A percentile compares a stretch with the other conserved stretches of the same genome.
Evolutionary conservation across 2,113 vertebrate species (phyloP).

Genomic region (Blennius ocellaris): DNA sequence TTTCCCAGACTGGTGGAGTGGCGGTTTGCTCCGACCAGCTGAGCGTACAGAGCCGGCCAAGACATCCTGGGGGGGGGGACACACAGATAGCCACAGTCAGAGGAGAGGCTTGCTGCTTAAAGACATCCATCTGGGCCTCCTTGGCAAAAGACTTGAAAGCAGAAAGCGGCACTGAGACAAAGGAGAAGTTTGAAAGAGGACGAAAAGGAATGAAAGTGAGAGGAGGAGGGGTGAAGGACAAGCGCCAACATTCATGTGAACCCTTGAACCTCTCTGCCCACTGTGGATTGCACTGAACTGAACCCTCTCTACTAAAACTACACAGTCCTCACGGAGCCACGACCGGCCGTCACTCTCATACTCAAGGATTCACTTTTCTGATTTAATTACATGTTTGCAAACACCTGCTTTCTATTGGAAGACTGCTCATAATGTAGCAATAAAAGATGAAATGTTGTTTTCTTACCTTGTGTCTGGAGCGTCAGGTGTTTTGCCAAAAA

Average conservation of each 20-base stretch:
- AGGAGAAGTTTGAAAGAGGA: conserved; percentile 45
- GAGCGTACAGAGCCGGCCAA: conserved; percentile 85
- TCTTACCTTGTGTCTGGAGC: conserved; percentile 52
- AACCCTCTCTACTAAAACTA: conserved; percentile 52
- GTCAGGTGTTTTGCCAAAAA: conserved; percentile 39
- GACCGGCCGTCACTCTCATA: conserved; percentile 14
- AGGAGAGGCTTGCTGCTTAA: too few relatives aligned
- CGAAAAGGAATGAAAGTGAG: conserved; percentile 70
- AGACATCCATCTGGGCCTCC: not conserved
- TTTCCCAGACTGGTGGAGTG: conserved; percentile 93
- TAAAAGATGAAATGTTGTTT: not conserved
- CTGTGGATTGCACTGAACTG: conserved; percentile 42
- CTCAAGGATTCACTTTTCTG: not conserved
- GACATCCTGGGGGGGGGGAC: conserved; percentile 82
- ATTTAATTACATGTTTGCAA: not conserved
- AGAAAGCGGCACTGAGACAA: conserved; percentile 30
- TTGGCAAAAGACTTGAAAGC: conserved; percentile 46
- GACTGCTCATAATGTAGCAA: not conserved
- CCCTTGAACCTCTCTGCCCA: conserved; percentile 70
- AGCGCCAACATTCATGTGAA: conserved; percentile 71
- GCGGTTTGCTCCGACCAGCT: conserved; percentile 90
- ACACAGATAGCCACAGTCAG: not conserved
- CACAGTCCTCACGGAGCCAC: conserved; percentile 45
- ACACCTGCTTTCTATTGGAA: not conserved
- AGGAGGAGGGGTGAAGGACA: conserved; percentile 58